Percentiles rank a stretch among this genome's conserved stretches.
These are phyloP conservation scores for Vannuccia rotundouncinata DNA, from an alignment of 2,888 invertebrate species.

Conservation along the genomic window DNA sequence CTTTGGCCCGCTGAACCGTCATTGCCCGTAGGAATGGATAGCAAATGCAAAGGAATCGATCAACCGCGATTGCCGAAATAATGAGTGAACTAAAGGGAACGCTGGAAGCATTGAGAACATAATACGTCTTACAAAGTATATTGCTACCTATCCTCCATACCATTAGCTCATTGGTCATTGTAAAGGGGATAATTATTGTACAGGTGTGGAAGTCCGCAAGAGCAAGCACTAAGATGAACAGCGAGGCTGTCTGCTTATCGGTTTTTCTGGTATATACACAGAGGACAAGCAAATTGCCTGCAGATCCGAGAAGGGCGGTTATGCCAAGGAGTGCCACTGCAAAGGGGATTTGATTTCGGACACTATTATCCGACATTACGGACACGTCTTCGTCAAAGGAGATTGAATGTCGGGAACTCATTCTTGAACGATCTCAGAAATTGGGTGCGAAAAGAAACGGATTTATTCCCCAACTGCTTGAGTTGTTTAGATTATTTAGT, in stretches of 20 bases:
- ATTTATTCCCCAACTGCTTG: too few species aligned
- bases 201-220: constrained; percentile 40
- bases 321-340: constrained; percentile 21
- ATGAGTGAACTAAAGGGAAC: constrained; percentile 50
- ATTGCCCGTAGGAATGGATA: constrained; percentile 50
- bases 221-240: constrained; percentile 41
- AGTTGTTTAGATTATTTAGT: too few species aligned
- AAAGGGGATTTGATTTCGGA: constrained; percentile 25
- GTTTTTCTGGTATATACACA: constrained; percentile 40
- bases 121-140: constrained; percentile 43
- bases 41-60: constrained; percentile 50
- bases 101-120: constrained; percentile 48
- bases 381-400: background rate
- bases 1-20: constrained; percentile 46
- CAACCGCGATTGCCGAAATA: constrained; percentile 50
- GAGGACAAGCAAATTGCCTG: constrained; percentile 40
- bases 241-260: constrained; percentile 40
- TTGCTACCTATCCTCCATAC: constrained; percentile 31
- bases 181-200: constrained; percentile 40
- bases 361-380: background rate
- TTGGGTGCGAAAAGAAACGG: too few species aligned
- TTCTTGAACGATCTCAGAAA: too few species aligned
- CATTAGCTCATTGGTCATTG: constrained; percentile 39
- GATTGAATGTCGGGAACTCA: background rate
- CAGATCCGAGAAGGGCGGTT: constrained; percentile 37